Base-by-base conservation (phyloP, 2,888 invertebrate species). In the Amblyteles armatorius region DNA sequence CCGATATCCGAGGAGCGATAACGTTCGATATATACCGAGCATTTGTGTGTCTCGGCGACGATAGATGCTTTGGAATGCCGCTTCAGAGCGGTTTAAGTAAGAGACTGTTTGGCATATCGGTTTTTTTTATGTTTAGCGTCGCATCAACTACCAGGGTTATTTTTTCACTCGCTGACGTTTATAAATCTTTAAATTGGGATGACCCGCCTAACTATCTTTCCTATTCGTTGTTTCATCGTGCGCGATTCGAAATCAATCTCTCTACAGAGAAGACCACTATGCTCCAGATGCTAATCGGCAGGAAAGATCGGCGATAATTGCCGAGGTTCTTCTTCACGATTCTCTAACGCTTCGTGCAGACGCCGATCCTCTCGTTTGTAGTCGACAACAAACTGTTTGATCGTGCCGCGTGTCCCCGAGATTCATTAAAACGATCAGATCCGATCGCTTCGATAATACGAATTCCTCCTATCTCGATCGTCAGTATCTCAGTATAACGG, bases 391-490 rank as follows among this genome's bases (percentile, higher is more conserved):
- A 67, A 71, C 26, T 5, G 29, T 82, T 81, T 81, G 81, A 81
- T 84, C 65, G 40, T 84, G 74, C 81, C 81, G 81, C 84, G 50
- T 26, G 36, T 73, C 33, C 67, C 40, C 52, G 55, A 69, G 52
- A 74, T 78, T 84, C 84, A 78, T 84, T 84, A 78, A 77, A 84
- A 78, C 74, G 76, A 77, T 72, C 76, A 52, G 69, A 79, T 79
- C 65, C 68, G 81, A 79, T 84, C 81, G 76, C 55, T 29, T 36
- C 57, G 84, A 84, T 79, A 78, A 76, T 69, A 69, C 33, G 36
- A 40, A 57, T 36, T 9, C 52, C 4, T 67, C 52, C 65, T 73
- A 44, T 78, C 78, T 74, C 81, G 69, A 73, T 72, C 50, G 60
- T 73, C 73, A 33, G 33, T 19, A 77, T 68, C 73, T 78, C 36